Percentiles rank a stretch among this genome's conserved stretches.
Conservation (phyloP, 2,113 vertebrate species). For the Indicator indicator region DNA sequence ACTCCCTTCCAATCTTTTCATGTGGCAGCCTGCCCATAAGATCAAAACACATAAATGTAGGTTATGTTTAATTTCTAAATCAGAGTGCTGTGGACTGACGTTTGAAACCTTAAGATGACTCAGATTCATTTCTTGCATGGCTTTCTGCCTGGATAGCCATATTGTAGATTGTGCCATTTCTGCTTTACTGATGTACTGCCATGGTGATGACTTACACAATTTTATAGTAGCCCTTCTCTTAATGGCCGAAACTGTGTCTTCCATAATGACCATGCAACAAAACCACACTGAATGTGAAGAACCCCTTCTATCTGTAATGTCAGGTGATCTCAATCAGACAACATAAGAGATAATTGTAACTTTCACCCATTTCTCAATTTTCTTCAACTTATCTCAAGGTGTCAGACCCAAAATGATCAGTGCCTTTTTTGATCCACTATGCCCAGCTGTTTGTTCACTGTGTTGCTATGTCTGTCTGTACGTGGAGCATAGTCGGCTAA, state of each 20-base stretch:
- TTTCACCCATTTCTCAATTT: neutral
- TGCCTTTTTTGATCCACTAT: neutral
- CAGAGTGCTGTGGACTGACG: conserved; percentile 71
- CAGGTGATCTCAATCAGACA: neutral
- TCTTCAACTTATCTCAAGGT: neutral
- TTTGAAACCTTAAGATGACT: conserved; percentile 73
- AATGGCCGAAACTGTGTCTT: conserved; percentile 3
- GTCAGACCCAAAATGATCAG: neutral
- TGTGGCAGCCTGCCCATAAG: conserved; percentile 54
- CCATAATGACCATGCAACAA: neutral
- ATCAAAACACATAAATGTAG: conserved; percentile 75
- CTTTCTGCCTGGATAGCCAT: conserved; percentile 73
- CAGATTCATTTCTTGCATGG: conserved; percentile 62
- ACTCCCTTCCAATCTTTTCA: conserved; percentile 70
- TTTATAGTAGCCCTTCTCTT: conserved; percentile 18
- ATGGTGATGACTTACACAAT: conserved; percentile 1
- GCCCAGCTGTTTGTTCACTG: neutral
- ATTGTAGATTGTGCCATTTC: conserved; percentile 3
- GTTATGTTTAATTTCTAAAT: conserved; percentile 76
- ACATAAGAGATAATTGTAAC: neutral
- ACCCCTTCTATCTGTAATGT: neutral
- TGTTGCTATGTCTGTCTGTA: neutral
- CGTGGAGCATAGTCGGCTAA: neutral
- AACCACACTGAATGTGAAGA: neutral
- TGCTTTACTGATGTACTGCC: conserved; percentile 29